Evolutionary conservation across 2,797 vertebrate genomes (phyloP), one percentile per base, ranked within the genome.

Genomic region (Rhynchonycteris naso): DNA sequence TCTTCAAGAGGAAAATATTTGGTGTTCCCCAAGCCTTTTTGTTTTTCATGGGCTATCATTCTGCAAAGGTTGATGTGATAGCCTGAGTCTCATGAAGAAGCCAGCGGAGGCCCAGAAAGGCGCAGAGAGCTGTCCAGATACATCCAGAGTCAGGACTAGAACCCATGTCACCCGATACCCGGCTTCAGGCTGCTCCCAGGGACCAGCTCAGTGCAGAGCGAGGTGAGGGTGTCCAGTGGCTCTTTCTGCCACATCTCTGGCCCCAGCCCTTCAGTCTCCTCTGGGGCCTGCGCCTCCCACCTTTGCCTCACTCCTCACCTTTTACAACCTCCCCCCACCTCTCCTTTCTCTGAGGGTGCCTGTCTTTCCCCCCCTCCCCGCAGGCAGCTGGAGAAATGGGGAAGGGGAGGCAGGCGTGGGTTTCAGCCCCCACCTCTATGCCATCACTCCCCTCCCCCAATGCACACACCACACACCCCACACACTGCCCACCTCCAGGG

Each of bases 401-500:
- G 50, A 61, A 33, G 76, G 50, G 56, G 52, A 83, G 26, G 82
- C 63, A 58, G 82, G 56, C 56, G n/a, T 4, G 19, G 47, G 63
- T 1, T 30, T 28, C 59, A 69, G 52, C 2, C 6, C 33, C 21
- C 75, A 58, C 75, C 75, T 33, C 52, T 4, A 10, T 18, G 38
- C 54, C 4, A 21, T 14, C 35, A 1, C 5, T 2, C 74, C 75
- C 56, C 24, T 7, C 30, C 47, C 79, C 35, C 22, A 54, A 5
- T 0, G 38, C 63, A 26, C 33, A 7, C 78, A 66, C 68, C 63
- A 3, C 63, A 19, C 58, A 8, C 69, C 22, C 35, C 85, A 14
- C 92, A 58, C 94, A 6, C 68, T 0, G 58, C 79, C 83, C 93
- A 59, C 94, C 69, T 82, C 91, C 75, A 16, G 38, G 9, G 35